Conservation (phyloP, 2,888 invertebrate species). For the Eupithecia inturbata region DNA sequence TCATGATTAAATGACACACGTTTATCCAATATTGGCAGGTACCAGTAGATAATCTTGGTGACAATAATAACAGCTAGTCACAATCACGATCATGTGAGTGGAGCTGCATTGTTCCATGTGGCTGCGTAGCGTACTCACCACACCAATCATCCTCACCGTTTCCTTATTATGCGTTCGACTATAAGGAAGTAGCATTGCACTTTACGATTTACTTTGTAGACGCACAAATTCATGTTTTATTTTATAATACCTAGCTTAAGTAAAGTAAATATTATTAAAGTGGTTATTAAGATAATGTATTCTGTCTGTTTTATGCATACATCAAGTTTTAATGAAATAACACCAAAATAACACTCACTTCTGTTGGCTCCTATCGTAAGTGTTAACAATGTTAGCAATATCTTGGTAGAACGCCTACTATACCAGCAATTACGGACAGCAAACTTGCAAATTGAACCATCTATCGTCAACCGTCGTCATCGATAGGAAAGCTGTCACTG, state of each 20-base stretch:
- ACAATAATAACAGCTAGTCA: neutral
- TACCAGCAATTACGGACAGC: conserved; percentile 18
- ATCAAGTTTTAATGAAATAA: neutral
- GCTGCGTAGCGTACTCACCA: conserved; percentile 51
- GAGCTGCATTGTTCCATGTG: conserved; percentile 53
- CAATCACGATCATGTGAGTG: neutral
- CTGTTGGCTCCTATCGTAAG: neutral
- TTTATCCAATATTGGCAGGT: neutral
- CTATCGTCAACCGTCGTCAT: conserved; percentile 39
- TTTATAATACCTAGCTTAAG: neutral
- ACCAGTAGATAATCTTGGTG: neutral
- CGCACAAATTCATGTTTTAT: neutral
- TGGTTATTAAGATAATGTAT: neutral
- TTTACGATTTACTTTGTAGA: conserved; percentile 16
- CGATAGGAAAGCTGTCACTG: conserved; percentile 68
- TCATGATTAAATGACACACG: neutral
- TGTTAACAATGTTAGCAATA: neutral
- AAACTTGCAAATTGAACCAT: conserved; percentile 50
- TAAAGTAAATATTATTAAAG: neutral
- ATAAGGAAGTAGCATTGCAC: conserved; percentile 47
- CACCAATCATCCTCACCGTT: conserved; percentile 49
- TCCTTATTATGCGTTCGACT: conserved; percentile 59
- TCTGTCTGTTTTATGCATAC: neutral
- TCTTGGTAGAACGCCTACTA: conserved; percentile 2
- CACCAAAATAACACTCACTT: neutral